Percentiles rank a stretch among this genome's conserved stretches.
Evolutionary conservation across 1,140 invertebrate genomes (phyloP).

Genomic region (Leptopilina boulardi): DNA sequence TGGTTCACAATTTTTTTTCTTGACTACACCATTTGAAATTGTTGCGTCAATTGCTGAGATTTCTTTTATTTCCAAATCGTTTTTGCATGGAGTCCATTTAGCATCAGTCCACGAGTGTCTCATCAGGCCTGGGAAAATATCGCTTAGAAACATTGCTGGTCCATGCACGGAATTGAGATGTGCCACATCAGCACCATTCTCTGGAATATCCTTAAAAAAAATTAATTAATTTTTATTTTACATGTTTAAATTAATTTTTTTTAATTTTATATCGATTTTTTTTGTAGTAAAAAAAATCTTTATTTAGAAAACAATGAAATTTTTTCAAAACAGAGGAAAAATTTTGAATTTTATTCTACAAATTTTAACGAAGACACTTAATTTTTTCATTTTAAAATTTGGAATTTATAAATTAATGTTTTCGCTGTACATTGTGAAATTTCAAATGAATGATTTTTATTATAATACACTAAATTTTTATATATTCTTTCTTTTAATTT

Average conservation of each 20-base stretch:
- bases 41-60: slow-evolving; percentile 32
- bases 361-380: too few species aligned
- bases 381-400: too few species aligned
- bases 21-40: neutral
- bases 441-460: slow-evolving; percentile 30
- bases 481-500: neutral
- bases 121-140: slow-evolving; percentile 65
- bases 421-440: slow-evolving; percentile 5
- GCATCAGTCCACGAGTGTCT: slow-evolving; percentile 68
- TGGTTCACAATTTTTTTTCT: slow-evolving; percentile 15
- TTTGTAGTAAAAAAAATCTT: too few species aligned
- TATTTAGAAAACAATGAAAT: too few species aligned
- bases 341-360: too few species aligned
- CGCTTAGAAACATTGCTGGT: slow-evolving; percentile 78
- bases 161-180: slow-evolving; percentile 88
- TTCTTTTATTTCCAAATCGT: slow-evolving; percentile 3
- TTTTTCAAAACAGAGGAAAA: too few species aligned
- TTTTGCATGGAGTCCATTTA: slow-evolving; percentile 56
- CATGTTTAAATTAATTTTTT: too few species aligned
- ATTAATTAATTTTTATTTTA: slow-evolving; percentile 18
- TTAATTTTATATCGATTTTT: too few species aligned
- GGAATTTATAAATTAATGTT: too few species aligned
- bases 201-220: slow-evolving; percentile 88
- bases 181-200: slow-evolving; percentile 91
- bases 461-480: neutral